These are phyloP conservation scores for Bombylius major DNA, from an alignment of 2,888 invertebrate genomes.

Conservation along the genomic window DNA sequence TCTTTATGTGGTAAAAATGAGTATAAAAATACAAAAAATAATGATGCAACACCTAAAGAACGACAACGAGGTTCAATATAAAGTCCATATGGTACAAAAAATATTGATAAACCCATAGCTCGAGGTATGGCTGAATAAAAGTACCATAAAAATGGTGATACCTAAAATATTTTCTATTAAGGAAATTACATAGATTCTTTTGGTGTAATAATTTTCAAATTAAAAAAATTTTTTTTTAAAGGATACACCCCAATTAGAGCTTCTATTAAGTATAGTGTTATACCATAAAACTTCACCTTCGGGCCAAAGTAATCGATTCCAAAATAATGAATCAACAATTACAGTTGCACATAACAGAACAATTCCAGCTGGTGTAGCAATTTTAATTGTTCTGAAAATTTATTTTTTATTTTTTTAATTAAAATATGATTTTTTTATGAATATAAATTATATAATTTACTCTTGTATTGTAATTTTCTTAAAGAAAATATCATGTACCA, in stretches of 20 bases:
- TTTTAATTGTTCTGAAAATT: conserved; percentile 50
- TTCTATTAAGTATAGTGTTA: conserved; percentile 87
- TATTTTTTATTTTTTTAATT: background rate
- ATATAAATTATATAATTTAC: conserved; percentile 38
- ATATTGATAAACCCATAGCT: conserved; percentile 67
- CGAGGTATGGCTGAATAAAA: conserved; percentile 95
- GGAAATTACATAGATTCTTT: conserved; percentile 6
- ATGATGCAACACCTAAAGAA: conserved; percentile 53
- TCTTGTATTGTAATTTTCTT: conserved; percentile 52
- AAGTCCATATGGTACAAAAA: conserved; percentile 67
- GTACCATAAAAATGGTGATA: conserved; percentile 93
- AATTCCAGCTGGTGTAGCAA: conserved; percentile 57
- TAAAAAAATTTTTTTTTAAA: conserved; percentile 22
- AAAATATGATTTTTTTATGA: background rate
- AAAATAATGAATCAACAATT: conserved; percentile 81
- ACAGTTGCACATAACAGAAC: conserved; percentile 58
- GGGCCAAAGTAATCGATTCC: conserved; percentile 86
- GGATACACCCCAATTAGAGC: conserved; percentile 95
- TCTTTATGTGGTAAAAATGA: conserved; percentile 97
- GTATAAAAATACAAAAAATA: conserved; percentile 76
- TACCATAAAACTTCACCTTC: conserved; percentile 96
- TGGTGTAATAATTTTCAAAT: background rate
- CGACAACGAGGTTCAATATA: conserved; percentile 59
- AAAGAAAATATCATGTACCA: conserved; percentile 65
- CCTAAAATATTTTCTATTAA: conserved; percentile 41